phyloP scores from a whole-genome alignment of 2,888 invertebrate genomes.

The Amphipoea lucens region DNA sequence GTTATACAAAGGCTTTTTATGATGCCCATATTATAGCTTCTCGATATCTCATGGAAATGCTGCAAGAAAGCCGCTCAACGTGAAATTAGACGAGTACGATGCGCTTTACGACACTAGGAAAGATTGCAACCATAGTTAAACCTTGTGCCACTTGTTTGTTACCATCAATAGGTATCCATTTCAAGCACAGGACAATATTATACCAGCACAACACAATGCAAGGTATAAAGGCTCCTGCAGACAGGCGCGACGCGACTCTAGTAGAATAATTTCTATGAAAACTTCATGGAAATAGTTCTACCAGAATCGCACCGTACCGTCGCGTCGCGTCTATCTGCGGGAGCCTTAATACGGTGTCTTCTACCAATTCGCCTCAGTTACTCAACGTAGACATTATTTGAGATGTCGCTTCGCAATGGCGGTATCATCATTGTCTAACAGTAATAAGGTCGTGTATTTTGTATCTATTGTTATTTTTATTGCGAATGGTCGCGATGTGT shows the following conservation, averaged over 20 bases:
- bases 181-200: conserved; percentile 44
- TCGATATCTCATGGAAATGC: background rate
- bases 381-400: conserved; percentile 66
- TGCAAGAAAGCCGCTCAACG: background rate
- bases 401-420: conserved; percentile 52
- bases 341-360: conserved; percentile 51
- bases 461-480: conserved; percentile 56
- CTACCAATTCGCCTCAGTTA: conserved; percentile 68
- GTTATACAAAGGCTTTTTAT: too few species aligned
- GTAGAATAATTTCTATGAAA: background rate
- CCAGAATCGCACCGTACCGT: background rate
- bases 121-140: conserved; percentile 12
- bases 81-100: background rate
- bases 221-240: conserved; percentile 23
- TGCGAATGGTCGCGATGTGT: conserved; percentile 34
- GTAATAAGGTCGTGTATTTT: conserved; percentile 56
- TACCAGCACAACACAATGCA: conserved; percentile 49
- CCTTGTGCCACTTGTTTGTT: conserved; percentile 37
- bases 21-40: background rate
- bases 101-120: conserved; percentile 29
- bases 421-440: conserved; percentile 55
- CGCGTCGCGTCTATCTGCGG: background rate
- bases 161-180: conserved; percentile 43
- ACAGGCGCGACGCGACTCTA: background rate
- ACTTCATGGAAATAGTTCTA: background rate